phyloP scores from a whole-genome alignment of 1,140 invertebrate genomes.

The Campodea augens region DNA sequence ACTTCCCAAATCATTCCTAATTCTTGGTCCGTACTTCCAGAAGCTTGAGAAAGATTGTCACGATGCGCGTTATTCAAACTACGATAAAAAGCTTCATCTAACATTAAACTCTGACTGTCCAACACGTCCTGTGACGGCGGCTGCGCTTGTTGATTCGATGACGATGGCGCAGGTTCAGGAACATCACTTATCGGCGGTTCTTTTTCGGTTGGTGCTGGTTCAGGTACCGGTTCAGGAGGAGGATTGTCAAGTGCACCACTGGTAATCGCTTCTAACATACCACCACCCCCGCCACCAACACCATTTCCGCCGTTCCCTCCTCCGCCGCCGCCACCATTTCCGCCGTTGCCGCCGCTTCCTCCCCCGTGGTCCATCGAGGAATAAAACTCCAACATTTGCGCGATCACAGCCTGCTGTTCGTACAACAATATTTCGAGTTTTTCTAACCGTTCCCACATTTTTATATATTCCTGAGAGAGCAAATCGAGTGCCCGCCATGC shows the following conservation, averaged over 20 bases:
- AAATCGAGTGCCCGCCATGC: conserved; percentile 79
- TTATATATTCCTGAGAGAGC: conserved; percentile 75
- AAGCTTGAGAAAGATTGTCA: conserved; percentile 46
- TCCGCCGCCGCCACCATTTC: conserved; percentile 19
- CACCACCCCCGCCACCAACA: conserved; percentile 8
- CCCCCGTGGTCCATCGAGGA: conserved; percentile 20
- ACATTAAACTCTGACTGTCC: conserved; percentile 23
- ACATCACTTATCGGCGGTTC: conserved; percentile 3
- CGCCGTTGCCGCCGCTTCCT: conserved; percentile 16
- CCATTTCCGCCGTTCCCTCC: conserved; percentile 19
- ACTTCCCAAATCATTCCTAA: conserved; percentile 7
- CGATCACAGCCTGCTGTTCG: conserved; percentile 80
- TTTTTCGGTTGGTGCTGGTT: conserved; percentile 24
- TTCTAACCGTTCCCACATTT: conserved; percentile 83
- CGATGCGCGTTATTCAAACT: conserved; percentile 71
- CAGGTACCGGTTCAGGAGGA: conserved; percentile 19
- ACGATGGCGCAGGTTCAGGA: not conserved
- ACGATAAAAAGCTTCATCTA: conserved; percentile 72
- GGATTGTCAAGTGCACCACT: conserved; percentile 15
- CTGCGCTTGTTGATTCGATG: not conserved
- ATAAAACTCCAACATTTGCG: conserved; percentile 66
- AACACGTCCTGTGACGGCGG: not conserved
- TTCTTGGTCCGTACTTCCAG: conserved; percentile 29
- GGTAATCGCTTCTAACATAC: conserved; percentile 1
- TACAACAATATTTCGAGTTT: conserved; percentile 72